Evolutionary conservation across 2,797 vertebrate species (phyloP).

Genomic region (Fistularia tabacaria): DNA sequence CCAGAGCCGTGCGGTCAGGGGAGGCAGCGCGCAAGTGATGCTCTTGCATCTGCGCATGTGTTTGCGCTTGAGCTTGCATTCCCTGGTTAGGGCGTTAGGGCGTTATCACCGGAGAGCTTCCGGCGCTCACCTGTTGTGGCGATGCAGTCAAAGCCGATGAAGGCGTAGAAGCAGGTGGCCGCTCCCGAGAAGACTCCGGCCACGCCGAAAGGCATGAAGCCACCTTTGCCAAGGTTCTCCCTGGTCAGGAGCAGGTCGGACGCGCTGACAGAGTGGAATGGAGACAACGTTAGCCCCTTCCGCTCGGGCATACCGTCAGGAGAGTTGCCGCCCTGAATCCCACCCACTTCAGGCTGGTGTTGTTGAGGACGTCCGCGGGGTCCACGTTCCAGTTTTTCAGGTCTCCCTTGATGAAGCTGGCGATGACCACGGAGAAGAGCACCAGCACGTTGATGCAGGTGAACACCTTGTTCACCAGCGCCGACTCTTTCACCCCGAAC

Average conservation of each 20-base stretch:
- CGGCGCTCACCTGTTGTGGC: conserved; percentile 87
- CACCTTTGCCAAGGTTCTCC: conserved; percentile 73
- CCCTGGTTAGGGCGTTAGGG: background rate
- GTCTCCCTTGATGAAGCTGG: conserved; percentile 88
- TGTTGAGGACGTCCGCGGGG: conserved; percentile 72
- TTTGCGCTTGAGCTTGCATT: too few species aligned
- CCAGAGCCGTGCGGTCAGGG: too few species aligned
- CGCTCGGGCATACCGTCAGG: too few species aligned
- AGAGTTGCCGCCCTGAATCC: too few species aligned
- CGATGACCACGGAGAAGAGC: conserved; percentile 86
- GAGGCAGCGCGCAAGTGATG: too few species aligned
- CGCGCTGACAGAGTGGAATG: conserved; percentile 53
- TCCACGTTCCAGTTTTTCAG: conserved; percentile 85
- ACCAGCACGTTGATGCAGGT: conserved; percentile 92
- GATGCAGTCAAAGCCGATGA: conserved; percentile 97
- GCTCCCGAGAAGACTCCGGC: conserved; percentile 90
- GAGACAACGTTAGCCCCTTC: too few species aligned
- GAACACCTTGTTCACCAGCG: conserved; percentile 93
- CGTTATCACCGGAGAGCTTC: conserved; percentile 1
- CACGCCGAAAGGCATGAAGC: conserved; percentile 93
- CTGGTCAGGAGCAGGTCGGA: conserved; percentile 25
- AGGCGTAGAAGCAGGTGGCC: conserved; percentile 96
- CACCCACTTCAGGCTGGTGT: conserved; percentile 76
- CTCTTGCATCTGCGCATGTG: too few species aligned
- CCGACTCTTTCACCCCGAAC: conserved; percentile 94